Base-by-base conservation (phyloP, 2,888 invertebrate genomes). In the Agriopis leucophaearia region DNA sequence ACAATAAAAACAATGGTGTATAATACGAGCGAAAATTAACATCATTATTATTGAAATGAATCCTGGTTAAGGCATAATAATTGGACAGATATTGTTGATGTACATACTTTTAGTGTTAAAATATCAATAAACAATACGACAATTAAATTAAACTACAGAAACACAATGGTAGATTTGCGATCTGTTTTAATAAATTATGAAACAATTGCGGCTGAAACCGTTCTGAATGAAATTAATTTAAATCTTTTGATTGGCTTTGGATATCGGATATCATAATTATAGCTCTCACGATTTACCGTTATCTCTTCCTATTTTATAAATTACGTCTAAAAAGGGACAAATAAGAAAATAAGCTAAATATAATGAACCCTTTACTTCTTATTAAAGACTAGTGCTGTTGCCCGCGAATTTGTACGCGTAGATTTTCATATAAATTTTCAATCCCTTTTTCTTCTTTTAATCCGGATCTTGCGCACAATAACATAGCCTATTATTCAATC, bases 1-100 rank as follows among this genome's bases (percentile, higher is more conserved):
- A 58, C 50, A 47, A 15, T 55, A 59, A 38, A 15, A 54, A 70
- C 68, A 73, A 73, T 71, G 36, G 65, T 27, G 18, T 9, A 52
- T 27, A 15, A 62, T 42, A 40, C 10, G 12, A n/a, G 44, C 38
- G 45, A 36, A 45, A 45, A 58, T 52, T 36, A 58, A 52, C 47
- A 55, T 40, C 7, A 12, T 38, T 36, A 55, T 36, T 27, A 55
- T 55, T 40, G 16, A 40, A 55, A 48, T 48, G 16, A 18, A 48
- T 47, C 47, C 58, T 38, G 42, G 38, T 38, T 48, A 12, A 38
- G 35, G 38, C 15, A 18, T 38, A 47, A 18, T 48, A 9, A 38
- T 48, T 18, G 7, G 12, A 35, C 52, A 27, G 55, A 27, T 12
- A n/a, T 18, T 55, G 18, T 55, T 27, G 27, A 27, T 27, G 27